phyloP scores from a whole-genome alignment of 2,797 vertebrate species.

The Champsocephalus gunnari region DNA sequence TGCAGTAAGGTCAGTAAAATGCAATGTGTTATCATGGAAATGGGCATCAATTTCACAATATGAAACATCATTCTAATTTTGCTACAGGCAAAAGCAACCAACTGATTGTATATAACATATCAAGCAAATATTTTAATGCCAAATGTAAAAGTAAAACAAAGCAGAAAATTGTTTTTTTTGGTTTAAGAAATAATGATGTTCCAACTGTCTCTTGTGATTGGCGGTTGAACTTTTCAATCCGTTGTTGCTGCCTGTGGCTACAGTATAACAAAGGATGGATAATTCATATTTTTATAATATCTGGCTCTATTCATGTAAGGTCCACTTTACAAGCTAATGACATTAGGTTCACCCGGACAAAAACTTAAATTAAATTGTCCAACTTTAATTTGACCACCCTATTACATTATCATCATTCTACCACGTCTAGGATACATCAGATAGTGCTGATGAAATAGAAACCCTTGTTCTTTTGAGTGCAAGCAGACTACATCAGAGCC shows the following conservation, averaged over 20 bases:
- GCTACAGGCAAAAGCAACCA: not conserved
- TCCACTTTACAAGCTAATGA: not conserved
- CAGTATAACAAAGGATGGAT: not conserved
- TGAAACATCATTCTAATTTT: not conserved
- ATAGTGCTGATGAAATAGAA: slow-evolving; percentile 12
- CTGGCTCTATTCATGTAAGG: not conserved
- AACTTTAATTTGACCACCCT: not conserved
- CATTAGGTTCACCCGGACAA: not conserved
- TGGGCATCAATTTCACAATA: not conserved
- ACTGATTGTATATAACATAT: not conserved
- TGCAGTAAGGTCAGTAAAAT: not conserved
- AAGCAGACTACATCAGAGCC: slow-evolving; percentile 9
- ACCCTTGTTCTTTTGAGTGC: not conserved
- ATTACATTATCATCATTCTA: slow-evolving; percentile 10
- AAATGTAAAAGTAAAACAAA: too few relatives aligned
- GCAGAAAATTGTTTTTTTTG: too few relatives aligned
- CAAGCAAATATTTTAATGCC: not conserved
- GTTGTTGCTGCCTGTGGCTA: not conserved
- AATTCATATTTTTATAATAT: not conserved
- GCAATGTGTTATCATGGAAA: not conserved
- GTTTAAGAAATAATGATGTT: not conserved
- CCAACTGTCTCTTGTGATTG: not conserved
- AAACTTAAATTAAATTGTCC: slow-evolving; percentile 4
- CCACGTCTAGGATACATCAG: not conserved
- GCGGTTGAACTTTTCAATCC: not conserved